Evolutionary conservation across 2,888 invertebrate species (phyloP).

Genomic region (Linyphia triangularis): DNA sequence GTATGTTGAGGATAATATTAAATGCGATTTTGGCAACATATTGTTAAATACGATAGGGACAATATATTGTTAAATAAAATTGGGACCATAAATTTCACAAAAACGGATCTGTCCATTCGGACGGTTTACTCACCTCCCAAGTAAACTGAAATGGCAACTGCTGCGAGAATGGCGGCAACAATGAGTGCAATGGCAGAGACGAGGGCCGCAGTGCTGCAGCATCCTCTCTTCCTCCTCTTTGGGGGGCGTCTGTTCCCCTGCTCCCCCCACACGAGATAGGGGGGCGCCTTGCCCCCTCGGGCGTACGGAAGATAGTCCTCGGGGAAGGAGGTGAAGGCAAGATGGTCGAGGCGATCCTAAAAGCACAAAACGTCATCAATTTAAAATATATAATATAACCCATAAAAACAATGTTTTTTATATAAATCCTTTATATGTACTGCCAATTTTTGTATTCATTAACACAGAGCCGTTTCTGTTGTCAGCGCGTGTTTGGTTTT

Average conservation of each 20-base stretch:
- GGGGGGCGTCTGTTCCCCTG: neutral
- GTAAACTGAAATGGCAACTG: constrained; percentile 75
- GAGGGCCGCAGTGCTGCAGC: constrained; percentile 48
- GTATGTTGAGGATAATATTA: no score
- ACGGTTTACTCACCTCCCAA: constrained; percentile 72
- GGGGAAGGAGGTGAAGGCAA: constrained; percentile 75
- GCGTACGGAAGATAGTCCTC: constrained; percentile 76
- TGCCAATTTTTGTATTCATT: no score
- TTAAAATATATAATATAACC: neutral
- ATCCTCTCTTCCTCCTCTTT: neutral
- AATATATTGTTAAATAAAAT: no score
- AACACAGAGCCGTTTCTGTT: no score
- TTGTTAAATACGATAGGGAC: no score
- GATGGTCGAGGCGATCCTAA: constrained; percentile 74
- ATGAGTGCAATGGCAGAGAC: constrained; percentile 65
- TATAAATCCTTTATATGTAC: no score
- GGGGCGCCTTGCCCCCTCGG: constrained; percentile 12
- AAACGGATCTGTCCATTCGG: no score
- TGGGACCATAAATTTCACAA: no score
- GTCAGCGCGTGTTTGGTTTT: no score
- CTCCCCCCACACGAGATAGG: constrained; percentile 68
- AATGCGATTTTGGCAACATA: no score
- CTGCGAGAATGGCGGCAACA: constrained; percentile 67
- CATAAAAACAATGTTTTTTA: no score
- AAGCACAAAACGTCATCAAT: no score